phyloP scores from a whole-genome alignment of 2,888 invertebrate genomes.

The Epiblema foenella region DNA sequence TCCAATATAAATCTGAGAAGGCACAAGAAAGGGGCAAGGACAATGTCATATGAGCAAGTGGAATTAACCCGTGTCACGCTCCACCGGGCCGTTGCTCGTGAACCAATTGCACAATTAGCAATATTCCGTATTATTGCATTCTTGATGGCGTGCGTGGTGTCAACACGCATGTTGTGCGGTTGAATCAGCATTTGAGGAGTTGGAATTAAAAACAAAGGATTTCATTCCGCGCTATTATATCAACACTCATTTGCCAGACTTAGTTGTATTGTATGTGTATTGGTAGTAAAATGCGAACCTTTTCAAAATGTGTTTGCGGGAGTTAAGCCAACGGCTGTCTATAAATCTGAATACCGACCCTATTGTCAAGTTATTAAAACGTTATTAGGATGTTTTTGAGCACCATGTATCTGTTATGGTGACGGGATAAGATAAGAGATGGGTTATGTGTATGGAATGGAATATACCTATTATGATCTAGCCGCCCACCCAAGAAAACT shows the following conservation, averaged over 20 bases:
- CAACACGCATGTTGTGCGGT: constrained; percentile 14
- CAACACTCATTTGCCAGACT: neutral
- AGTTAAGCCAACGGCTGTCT: no score
- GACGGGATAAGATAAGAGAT: no score
- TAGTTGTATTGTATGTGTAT: neutral
- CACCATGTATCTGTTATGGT: no score
- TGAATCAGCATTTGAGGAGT: neutral
- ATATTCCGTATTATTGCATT: constrained; percentile 39
- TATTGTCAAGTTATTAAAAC: no score
- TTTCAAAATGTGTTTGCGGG: no score
- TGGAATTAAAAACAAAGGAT: no score
- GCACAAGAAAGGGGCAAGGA: constrained; percentile 22
- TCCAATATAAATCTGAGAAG: constrained; percentile 6
- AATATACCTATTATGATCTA: no score
- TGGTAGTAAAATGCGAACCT: neutral
- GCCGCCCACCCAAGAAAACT: no score
- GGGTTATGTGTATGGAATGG: no score
- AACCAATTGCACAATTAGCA: constrained; percentile 40
- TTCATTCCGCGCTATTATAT: neutral
- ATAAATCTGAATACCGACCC: no score
- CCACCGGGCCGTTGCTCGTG: constrained; percentile 14
- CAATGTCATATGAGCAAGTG: constrained; percentile 33
- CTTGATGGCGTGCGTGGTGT: constrained; percentile 20
- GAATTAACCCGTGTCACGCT: constrained; percentile 41
- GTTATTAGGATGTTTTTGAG: no score